Percentiles rank a stretch among this genome's conserved stretches.
Evolutionary conservation across 2,113 vertebrate genomes (phyloP).

Genomic region (Ardeotis arabs): DNA sequence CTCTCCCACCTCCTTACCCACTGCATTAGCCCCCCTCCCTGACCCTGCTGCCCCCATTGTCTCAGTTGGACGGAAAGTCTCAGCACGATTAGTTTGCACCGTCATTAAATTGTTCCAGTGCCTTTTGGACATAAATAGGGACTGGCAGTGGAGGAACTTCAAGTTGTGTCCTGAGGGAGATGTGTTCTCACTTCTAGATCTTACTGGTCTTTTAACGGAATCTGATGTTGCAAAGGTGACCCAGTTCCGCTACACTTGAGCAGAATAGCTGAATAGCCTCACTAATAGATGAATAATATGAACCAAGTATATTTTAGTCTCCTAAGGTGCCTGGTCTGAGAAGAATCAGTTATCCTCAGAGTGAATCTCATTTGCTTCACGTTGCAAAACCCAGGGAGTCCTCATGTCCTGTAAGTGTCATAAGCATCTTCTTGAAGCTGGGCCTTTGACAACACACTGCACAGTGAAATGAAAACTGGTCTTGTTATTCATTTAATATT

Average conservation of each 20-base stretch:
- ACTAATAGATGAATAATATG: neutral
- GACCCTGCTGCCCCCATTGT: neutral
- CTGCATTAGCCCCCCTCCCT: neutral
- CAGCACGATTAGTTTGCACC: neutral
- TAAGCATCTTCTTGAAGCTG: neutral
- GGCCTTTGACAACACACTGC: neutral
- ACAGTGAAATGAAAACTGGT: neutral
- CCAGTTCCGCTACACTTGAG: neutral
- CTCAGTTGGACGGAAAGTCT: neutral
- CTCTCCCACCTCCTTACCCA: neutral
- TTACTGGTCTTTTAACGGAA: neutral
- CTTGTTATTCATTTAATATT: neutral
- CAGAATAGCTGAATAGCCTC: neutral
- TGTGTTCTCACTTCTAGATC: neutral
- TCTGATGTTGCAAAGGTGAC: neutral
- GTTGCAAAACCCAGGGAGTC: neutral
- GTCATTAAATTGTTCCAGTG: neutral
- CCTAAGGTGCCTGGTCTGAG: neutral
- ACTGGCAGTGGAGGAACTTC: neutral
- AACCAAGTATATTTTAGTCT: neutral
- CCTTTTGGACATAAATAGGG: constrained; percentile 9
- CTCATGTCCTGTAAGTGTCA: neutral
- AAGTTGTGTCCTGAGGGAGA: neutral
- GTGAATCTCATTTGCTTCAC: neutral
- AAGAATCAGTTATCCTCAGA: neutral